phyloP scores from a whole-genome alignment of 2,797 vertebrate species.

The Hemitrygon akajei region DNA sequence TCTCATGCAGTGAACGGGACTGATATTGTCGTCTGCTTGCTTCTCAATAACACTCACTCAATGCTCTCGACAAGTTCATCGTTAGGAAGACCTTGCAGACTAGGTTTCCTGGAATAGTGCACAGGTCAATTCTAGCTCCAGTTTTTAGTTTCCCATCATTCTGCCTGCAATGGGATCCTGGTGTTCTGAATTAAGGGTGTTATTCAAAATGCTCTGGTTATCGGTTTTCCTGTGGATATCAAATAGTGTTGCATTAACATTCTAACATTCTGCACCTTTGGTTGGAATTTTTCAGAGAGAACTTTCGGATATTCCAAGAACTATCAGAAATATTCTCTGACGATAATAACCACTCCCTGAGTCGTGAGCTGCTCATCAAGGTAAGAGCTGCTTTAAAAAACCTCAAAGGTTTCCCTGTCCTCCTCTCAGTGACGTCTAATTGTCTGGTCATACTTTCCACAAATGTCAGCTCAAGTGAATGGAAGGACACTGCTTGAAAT shows the following conservation, averaged over 20 bases:
- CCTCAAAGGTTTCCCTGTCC: not conserved
- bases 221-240: not conserved
- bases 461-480: not conserved
- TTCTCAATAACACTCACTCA: not conserved
- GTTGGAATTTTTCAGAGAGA: constrained; percentile 63
- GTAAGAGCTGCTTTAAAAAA: constrained; percentile 47
- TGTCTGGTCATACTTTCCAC: not conserved
- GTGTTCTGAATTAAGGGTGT: not conserved
- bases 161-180: no score
- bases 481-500: not conserved
- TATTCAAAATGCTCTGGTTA: not conserved
- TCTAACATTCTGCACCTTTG: not conserved
- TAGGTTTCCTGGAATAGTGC: not conserved
- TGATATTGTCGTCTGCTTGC: no score
- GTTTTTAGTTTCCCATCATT: not conserved
- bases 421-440: not conserved
- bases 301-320: constrained; percentile 82
- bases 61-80: not conserved
- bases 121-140: no score
- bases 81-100: not conserved
- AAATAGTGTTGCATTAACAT: not conserved
- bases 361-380: constrained; percentile 89
- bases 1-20: not conserved
- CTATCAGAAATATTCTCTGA: constrained; percentile 93
- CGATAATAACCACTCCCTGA: constrained; percentile 90